These are phyloP conservation scores for Phanerotoma sp. DNA, from an alignment of 2,888 invertebrate genomes.

Conservation along the genomic window DNA sequence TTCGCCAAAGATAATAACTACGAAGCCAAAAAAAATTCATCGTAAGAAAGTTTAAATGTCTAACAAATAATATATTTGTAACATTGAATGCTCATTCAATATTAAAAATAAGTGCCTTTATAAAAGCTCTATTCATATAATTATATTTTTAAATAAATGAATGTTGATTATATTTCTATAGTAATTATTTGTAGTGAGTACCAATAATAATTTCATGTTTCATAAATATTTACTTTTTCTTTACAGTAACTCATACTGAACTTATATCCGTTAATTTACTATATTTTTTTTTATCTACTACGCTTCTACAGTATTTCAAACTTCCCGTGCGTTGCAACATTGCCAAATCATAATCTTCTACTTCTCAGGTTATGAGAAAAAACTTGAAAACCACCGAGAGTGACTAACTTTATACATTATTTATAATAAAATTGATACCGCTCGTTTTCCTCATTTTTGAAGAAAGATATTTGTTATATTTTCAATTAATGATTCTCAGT, in stretches of 20 bases:
- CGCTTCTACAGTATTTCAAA: conserved; percentile 2
- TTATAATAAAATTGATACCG: background rate
- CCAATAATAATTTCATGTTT: background rate
- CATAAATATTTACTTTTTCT: background rate
- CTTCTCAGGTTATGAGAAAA: background rate
- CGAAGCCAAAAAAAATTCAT: conserved; percentile 2
- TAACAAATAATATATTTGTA: conserved; percentile 7
- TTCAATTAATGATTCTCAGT: background rate
- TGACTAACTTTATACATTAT: conserved; percentile 1
- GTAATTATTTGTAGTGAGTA: background rate
- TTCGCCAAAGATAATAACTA: background rate
- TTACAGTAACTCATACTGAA: background rate
- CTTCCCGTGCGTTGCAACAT: background rate
- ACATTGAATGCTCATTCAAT: background rate
- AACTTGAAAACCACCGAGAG: background rate
- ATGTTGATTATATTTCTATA: conserved; percentile 3
- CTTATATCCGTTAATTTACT: background rate
- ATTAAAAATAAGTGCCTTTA: conserved; percentile 1
- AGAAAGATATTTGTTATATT: background rate
- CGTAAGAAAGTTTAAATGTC: background rate
- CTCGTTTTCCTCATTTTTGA: conserved; percentile 5
- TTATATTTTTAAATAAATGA: conserved; percentile 3
- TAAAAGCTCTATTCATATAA: background rate
- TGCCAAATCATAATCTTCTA: background rate
- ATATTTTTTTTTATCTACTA: background rate